These are phyloP conservation scores for Epinephelus fuscoguttatus DNA, from an alignment of 2,113 vertebrate species.

Conservation along the genomic window DNA sequence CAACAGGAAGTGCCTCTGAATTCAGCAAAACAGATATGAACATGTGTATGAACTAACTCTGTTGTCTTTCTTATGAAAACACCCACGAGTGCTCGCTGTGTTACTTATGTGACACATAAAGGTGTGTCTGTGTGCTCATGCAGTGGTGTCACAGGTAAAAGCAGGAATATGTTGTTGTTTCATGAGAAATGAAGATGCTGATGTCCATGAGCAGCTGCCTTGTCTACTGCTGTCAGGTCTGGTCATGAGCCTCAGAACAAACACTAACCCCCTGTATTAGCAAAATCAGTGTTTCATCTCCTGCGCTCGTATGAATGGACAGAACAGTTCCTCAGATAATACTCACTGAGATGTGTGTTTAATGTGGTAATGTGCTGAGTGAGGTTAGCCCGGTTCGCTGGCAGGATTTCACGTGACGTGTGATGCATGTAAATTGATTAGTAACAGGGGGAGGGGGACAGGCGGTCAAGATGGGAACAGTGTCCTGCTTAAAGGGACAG, in stretches of 20 bases:
- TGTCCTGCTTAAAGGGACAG: background rate
- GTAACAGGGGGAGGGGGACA: conserved; percentile 36
- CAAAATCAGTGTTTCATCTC: conserved; percentile 1
- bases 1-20: background rate
- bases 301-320: background rate
- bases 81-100: background rate
- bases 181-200: conserved; percentile 4
- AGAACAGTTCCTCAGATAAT: background rate
- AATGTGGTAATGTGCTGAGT: conserved; percentile 1
- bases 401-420: conserved; percentile 52
- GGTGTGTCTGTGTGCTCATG: background rate
- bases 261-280: background rate
- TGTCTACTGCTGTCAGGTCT: conserved; percentile 30
- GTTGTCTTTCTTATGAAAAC: background rate
- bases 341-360: background rate
- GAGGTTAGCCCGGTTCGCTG: conserved; percentile 35
- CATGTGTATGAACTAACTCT: background rate
- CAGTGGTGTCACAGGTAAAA: background rate
- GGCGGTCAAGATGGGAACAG: conserved; percentile 32
- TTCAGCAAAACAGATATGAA: conserved; percentile 1
- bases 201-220: conserved; percentile 14
- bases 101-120: background rate
- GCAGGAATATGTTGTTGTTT: background rate
- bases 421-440: conserved; percentile 72
- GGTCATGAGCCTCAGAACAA: conserved; percentile 39